Percentiles rank a stretch among this genome's conserved stretches.
Conservation (phyloP, 2,888 invertebrate genomes). For the Macaria liturata region DNA sequence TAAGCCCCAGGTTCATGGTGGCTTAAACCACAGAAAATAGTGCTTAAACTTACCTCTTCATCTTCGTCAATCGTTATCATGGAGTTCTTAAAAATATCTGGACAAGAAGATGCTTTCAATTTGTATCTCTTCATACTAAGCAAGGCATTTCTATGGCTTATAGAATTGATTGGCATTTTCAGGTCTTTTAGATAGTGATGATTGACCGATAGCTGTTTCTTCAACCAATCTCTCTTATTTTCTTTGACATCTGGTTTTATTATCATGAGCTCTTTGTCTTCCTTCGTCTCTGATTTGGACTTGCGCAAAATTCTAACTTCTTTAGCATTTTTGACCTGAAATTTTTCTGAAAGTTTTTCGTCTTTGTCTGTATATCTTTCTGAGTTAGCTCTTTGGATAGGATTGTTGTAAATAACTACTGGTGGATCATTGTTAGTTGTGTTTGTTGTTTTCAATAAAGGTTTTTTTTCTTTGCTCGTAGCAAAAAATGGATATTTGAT, state of each 20-base stretch:
- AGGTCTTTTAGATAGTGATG: slow-evolving; percentile 89
- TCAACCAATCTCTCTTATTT: slow-evolving; percentile 73
- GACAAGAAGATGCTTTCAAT: slow-evolving; percentile 94
- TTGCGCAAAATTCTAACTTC: slow-evolving; percentile 50
- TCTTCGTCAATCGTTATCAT: slow-evolving; percentile 92
- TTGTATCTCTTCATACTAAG: slow-evolving; percentile 92
- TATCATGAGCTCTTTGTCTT: slow-evolving; percentile 55
- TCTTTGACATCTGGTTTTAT: slow-evolving; percentile 69
- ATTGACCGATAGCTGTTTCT: slow-evolving; percentile 78
- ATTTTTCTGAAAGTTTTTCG: slow-evolving; percentile 46
- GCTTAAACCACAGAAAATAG: too few species aligned
- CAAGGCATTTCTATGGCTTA: slow-evolving; percentile 94
- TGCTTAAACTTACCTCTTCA: slow-evolving; percentile 84
- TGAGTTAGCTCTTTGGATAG: slow-evolving; percentile 61
- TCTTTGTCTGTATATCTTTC: slow-evolving; percentile 52
- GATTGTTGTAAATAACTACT: slow-evolving; percentile 52
- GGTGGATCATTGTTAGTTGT: slow-evolving; percentile 53
- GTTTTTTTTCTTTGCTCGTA: slow-evolving; percentile 37
- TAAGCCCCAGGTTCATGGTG: too few species aligned
- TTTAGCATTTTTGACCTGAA: slow-evolving; percentile 54
- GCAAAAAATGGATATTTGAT: slow-evolving; percentile 56
- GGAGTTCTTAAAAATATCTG: slow-evolving; percentile 95
- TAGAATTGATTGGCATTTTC: slow-evolving; percentile 89
- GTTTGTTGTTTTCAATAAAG: slow-evolving; percentile 31
- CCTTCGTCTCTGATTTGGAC: slow-evolving; percentile 56